Percentiles rank a stretch among this genome's conserved stretches.
Evolutionary conservation across 2,113 vertebrate genomes (phyloP).

Genomic region (Dendropsophus ebraccatus): DNA sequence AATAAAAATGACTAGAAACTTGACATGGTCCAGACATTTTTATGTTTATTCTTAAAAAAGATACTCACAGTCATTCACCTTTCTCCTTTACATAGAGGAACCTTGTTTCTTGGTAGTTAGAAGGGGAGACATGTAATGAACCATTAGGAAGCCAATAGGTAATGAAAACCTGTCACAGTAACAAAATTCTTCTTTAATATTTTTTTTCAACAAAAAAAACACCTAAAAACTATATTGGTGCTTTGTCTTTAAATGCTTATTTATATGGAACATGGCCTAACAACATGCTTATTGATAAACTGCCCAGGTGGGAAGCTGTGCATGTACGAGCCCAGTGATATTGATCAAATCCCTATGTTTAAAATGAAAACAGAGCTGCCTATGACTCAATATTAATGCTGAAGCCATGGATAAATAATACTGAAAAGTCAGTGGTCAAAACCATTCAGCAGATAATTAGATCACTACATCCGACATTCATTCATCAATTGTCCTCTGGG

Average conservation of each 20-base stretch:
- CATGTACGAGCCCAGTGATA: background rate
- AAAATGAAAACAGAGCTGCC: background rate
- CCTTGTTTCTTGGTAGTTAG: no score
- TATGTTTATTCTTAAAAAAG: background rate
- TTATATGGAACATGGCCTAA: background rate
- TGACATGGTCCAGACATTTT: background rate
- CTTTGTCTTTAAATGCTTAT: background rate
- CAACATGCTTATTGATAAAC: background rate
- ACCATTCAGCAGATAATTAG: slow-evolving; percentile 13
- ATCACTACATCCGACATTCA: slow-evolving; percentile 2
- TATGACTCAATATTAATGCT: background rate
- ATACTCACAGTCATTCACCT: no score
- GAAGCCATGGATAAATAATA: background rate
- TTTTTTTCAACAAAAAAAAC: no score
- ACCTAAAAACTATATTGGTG: no score
- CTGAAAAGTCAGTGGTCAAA: background rate
- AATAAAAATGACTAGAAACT: background rate
- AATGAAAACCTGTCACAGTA: background rate
- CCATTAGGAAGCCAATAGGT: no score
- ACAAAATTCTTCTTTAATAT: no score
- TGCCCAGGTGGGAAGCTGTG: no score
- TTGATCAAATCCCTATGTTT: background rate
- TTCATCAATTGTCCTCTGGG: slow-evolving; percentile 9
- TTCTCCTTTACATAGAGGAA: no score
- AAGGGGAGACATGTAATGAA: no score